These are phyloP conservation scores for Pomatorhinus ruficollis DNA, from an alignment of 2,113 vertebrate genomes.

Conservation along the genomic window DNA sequence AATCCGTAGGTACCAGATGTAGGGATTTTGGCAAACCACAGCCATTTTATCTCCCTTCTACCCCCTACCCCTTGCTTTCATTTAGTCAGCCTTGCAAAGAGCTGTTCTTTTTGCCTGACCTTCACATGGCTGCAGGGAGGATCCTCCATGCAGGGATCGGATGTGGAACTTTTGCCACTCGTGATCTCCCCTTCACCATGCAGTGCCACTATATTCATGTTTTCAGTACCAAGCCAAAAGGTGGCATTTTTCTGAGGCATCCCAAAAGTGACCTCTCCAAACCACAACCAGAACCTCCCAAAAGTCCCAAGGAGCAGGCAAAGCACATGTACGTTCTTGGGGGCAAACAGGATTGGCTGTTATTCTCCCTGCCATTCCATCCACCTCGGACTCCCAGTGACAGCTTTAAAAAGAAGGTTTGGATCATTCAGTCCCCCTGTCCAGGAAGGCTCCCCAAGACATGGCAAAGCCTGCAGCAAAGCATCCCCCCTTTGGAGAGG, in stretches of 20 bases:
- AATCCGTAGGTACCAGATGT: neutral
- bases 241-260: neutral
- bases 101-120: neutral
- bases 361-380: neutral
- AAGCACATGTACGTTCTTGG: neutral
- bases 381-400: neutral
- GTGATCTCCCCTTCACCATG: neutral
- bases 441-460: neutral
- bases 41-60: neutral
- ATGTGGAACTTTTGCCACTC: neutral
- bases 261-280: neutral
- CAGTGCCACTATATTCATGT: accelerated
- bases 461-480: accelerated
- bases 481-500: neutral
- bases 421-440: neutral
- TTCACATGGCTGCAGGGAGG: neutral
- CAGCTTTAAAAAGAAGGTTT: neutral
- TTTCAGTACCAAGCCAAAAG: neutral
- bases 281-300: neutral
- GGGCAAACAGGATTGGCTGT: neutral
- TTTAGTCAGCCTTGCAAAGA: neutral
- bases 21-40: neutral
- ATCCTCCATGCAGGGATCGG: accelerated
- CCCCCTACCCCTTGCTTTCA: neutral
- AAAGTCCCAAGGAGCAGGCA: neutral